phyloP scores from a whole-genome alignment of 2,888 invertebrate genomes.

The Drosophila borealis region DNA sequence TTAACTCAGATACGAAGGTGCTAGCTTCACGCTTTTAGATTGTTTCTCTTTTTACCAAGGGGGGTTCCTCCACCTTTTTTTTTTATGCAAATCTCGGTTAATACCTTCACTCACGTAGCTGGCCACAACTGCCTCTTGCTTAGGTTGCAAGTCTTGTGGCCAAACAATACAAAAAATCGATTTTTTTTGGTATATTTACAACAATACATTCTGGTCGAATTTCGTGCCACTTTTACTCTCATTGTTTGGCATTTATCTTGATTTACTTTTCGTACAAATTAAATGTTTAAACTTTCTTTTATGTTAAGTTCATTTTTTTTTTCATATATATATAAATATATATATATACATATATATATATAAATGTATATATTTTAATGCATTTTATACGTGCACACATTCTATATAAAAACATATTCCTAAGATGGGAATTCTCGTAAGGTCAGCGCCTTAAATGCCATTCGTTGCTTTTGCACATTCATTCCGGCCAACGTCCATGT shows the following conservation, averaged over 20 bases:
- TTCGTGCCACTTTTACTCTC: constrained; percentile 68
- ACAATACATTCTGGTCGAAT: constrained; percentile 31
- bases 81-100: constrained; percentile 54
- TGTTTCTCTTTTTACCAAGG: constrained; percentile 16
- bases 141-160: constrained; percentile 19
- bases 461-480: constrained; percentile 21
- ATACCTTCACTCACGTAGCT: constrained; percentile 71
- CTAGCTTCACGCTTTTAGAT: constrained; percentile 16
- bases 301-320: constrained; percentile 13
- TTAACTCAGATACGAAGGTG: constrained; percentile 41
- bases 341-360: no score
- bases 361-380: no score
- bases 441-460: constrained; percentile 58
- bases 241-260: constrained; percentile 34
- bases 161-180: constrained; percentile 50
- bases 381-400: neutral
- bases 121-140: constrained; percentile 15
- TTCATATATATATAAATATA: no score
- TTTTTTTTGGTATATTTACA: constrained; percentile 23
- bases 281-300: constrained; percentile 51
- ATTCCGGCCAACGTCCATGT: constrained; percentile 39
- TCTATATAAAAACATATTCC: constrained; percentile 1
- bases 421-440: constrained; percentile 46
- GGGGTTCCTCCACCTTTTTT: constrained; percentile 35
- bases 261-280: constrained; percentile 16